A percentile compares a stretch with the other conserved stretches of the same genome.
Conservation (phyloP, 2,888 invertebrate species). For the Platycnemis pennipes region DNA sequence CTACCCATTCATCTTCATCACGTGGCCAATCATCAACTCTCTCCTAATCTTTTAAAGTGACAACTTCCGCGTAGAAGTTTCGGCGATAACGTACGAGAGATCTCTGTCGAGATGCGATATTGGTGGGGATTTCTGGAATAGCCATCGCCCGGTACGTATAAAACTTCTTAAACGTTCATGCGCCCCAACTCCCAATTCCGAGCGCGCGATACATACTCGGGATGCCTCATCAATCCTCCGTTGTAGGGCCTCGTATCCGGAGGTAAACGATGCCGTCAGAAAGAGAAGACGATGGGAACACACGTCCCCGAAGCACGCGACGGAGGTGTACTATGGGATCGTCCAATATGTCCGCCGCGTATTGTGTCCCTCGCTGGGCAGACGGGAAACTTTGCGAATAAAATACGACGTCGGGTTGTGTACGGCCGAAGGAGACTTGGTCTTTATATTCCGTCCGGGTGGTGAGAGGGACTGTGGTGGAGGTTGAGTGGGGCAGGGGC, state of each 20-base stretch:
- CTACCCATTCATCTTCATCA: too few species aligned
- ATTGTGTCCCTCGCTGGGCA: neutral
- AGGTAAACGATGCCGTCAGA: constrained; percentile 4
- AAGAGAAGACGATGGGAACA: neutral
- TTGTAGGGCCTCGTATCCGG: neutral
- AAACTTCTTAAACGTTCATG: neutral
- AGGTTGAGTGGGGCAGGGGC: neutral
- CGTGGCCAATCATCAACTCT: too few species aligned
- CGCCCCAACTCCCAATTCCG: neutral
- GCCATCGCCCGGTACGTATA: neutral
- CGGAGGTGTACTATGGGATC: neutral
- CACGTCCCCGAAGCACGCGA: neutral
- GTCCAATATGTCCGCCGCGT: neutral
- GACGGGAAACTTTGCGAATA: constrained; percentile 7
- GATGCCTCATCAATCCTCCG: neutral
- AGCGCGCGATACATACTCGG: neutral
- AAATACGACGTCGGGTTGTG: neutral
- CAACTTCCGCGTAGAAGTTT: too few species aligned
- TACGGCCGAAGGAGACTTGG: too few species aligned
- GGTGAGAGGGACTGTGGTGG: neutral
- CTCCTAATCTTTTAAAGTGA: too few species aligned
- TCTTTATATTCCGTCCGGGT: neutral
- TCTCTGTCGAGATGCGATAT: neutral
- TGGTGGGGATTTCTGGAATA: neutral
- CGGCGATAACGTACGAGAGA: too few species aligned